A percentile compares a stretch with the other conserved stretches of the same genome.
These are phyloP conservation scores for Grammatotria lemairii DNA, from an alignment of 2,113 vertebrate genomes.

Conservation along the genomic window DNA sequence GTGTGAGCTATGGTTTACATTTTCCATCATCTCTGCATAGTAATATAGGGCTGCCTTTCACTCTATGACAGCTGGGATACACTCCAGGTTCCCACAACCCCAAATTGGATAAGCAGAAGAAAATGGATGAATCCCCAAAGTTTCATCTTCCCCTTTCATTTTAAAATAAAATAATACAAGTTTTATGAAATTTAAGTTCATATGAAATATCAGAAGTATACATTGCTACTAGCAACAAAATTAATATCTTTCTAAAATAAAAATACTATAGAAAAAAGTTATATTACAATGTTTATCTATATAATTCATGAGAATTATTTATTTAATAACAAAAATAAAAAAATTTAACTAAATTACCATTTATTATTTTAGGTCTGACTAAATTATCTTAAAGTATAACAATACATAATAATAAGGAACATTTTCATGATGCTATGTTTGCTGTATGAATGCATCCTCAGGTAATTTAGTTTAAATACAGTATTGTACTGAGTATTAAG, in stretches of 20 bases:
- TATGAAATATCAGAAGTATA: not conserved
- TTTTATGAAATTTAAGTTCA: not conserved
- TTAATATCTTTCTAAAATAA: not conserved
- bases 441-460: not conserved
- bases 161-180: not conserved
- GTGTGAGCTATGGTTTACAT: not conserved
- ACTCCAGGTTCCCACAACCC: not conserved
- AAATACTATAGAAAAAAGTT: not conserved
- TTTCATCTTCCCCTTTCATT: not conserved
- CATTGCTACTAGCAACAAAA: not conserved
- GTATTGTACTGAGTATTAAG: not conserved
- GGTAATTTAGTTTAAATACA: not conserved
- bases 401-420: not conserved
- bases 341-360: not conserved
- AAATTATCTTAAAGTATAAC: not conserved
- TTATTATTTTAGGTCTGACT: not conserved
- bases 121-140: not conserved
- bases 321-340: not conserved
- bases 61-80: not conserved
- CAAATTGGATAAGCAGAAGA: not conserved
- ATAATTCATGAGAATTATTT: not conserved
- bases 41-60: not conserved
- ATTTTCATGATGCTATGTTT: not conserved
- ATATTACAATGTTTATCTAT: not conserved
- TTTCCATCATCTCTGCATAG: not conserved